These are phyloP conservation scores for Phyllopteryx taeniolatus DNA, from an alignment of 2,113 vertebrate species.

Conservation along the genomic window DNA sequence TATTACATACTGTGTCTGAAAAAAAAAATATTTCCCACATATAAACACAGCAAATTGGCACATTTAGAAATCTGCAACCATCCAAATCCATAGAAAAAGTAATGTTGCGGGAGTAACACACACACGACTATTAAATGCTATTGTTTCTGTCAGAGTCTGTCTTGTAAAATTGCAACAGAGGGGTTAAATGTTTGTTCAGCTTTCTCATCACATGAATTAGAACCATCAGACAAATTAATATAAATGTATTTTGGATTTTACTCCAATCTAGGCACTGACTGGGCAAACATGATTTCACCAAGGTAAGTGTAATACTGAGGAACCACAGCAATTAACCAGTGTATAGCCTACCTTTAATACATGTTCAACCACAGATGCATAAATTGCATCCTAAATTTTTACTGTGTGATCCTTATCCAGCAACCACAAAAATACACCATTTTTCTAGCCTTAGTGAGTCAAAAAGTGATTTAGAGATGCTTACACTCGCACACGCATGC, in stretches of 20 bases:
- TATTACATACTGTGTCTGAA: conserved; percentile 69
- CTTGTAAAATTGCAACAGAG: conserved; percentile 31
- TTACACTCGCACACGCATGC: conserved; percentile 49
- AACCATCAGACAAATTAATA: conserved; percentile 43
- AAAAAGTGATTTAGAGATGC: conserved; percentile 38
- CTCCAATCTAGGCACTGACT: conserved; percentile 60
- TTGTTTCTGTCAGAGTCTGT: conserved; percentile 10
- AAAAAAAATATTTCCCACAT: conserved; percentile 58
- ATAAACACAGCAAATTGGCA: conserved; percentile 72
- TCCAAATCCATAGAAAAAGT: conserved; percentile 66
- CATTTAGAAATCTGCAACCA: conserved; percentile 67
- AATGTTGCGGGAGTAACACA: conserved; percentile 48
- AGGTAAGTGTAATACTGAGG: conserved; percentile 38
- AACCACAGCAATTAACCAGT: conserved; percentile 37
- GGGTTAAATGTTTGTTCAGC: conserved; percentile 18
- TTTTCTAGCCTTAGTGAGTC: conserved; percentile 23
- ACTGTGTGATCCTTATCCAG: conserved; percentile 29
- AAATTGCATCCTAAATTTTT: conserved; percentile 39
- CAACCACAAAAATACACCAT: conserved; percentile 39
- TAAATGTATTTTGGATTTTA: conserved; percentile 31
- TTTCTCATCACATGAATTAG: conserved; percentile 10
- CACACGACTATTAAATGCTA: conserved; percentile 44
- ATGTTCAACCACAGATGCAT: conserved; percentile 49
- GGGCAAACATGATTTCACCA: conserved; percentile 32
- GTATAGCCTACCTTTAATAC: conserved; percentile 28